phyloP scores from a whole-genome alignment of 2,888 invertebrate genomes.

The Aphrophora alni region DNA sequence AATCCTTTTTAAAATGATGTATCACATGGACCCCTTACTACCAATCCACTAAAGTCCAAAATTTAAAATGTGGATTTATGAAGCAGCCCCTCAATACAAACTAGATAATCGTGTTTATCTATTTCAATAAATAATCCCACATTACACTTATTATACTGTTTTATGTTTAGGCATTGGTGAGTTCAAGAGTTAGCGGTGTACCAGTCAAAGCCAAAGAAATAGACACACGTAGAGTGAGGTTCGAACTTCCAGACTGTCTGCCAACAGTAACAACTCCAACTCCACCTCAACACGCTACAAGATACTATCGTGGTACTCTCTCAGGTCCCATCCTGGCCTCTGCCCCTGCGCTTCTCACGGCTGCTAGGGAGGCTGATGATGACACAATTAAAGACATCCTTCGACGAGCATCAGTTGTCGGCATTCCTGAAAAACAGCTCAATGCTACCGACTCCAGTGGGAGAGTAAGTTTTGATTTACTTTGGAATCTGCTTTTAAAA shows the following conservation, averaged over 20 bases:
- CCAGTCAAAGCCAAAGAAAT: not conserved
- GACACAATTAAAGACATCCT: constrained; percentile 14
- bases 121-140: no score
- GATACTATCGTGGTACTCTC: not conserved
- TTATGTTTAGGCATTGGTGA: not conserved
- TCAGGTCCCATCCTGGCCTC: constrained; percentile 10
- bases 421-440: not conserved
- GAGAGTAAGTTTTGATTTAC: not conserved
- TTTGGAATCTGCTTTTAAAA: no score
- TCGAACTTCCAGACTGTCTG: not conserved
- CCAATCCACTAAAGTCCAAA: no score
- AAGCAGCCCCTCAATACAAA: no score
- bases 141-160: no score
- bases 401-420: constrained; percentile 6
- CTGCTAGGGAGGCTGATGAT: constrained; percentile 27
- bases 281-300: constrained; percentile 5
- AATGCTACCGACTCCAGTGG: constrained; percentile 28
- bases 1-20: no score
- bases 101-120: no score
- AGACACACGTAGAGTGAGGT: not conserved
- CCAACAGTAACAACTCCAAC: not conserved
- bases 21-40: no score
- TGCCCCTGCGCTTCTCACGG: constrained; percentile 16
- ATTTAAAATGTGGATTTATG: no score
- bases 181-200: not conserved